Base-by-base conservation (phyloP, 2,113 vertebrate species). In the Mustelus asterias region DNA sequence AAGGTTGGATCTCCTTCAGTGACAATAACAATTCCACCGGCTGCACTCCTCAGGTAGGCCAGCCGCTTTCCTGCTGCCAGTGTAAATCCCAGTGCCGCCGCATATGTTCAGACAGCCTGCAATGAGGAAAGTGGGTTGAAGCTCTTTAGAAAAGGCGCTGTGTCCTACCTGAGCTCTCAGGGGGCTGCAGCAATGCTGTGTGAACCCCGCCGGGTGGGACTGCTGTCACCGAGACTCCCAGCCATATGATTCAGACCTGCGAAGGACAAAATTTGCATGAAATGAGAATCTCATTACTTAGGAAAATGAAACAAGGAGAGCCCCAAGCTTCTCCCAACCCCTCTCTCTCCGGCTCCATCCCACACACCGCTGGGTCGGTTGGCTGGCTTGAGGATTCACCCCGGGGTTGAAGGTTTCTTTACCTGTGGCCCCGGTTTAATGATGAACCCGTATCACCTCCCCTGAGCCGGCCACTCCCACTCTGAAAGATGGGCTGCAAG, bases 191-290 rank as follows among this genome's bases (percentile, higher is more conserved):
- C 69, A 69, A 4, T 0, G 63, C 7, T 70, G 18, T 58, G 54
- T 13, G 54, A 60, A 60, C 24, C 54, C 54, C 24, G 26, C 54
- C 88, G 54, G 14, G 60, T n/a, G 60, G 9, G 89, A 37, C 1
- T 67, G 33, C 33, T 65, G 33, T 37, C 89, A 93, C 60, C 1
- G 2, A 60, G 89, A 41, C 13, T 58, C 88, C 26, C 54, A 24
- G 41, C 44, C 94, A 33, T 95, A 20, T 48, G 44, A 44, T 16
- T 95, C 69, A 72, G 41, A 72, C 94, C 94, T 95, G 69, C 24
- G 41, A 95, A 70, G 29, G 16, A 76, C 41, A 72, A 95, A 20
- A 95, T 76, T 95, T 72, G 69, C 41, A 95, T 95, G 41, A 95
- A 72, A 72, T 26, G 6, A 33, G 67, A 95, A 95, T 95, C 69